phyloP scores from a whole-genome alignment of 2,797 vertebrate species.

The Manis pentadactyla region DNA sequence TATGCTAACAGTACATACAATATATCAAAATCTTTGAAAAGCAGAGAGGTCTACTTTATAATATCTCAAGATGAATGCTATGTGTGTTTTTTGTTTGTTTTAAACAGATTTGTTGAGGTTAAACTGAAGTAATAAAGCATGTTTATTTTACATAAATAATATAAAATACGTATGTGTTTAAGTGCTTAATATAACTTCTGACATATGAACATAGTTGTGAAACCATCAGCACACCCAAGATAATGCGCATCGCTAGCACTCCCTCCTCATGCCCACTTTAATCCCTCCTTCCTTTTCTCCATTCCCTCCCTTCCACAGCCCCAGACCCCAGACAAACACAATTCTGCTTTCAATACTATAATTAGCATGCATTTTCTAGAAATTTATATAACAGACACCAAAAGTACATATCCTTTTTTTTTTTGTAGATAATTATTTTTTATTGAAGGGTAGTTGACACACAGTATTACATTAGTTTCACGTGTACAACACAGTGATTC shows the following conservation, averaged over 20 bases:
- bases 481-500: too few species aligned
- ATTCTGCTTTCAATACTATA: not conserved
- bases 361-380: not conserved
- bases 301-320: not conserved
- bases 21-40: not conserved
- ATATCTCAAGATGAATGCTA: not conserved
- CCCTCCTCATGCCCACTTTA: not conserved
- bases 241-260: not conserved
- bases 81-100: not conserved
- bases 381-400: not conserved
- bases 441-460: too few species aligned
- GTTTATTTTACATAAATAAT: too few species aligned
- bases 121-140: not conserved
- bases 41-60: not conserved
- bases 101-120: not conserved
- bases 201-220: not conserved
- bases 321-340: not conserved
- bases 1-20: not conserved
- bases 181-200: not conserved
- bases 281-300: not conserved
- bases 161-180: not conserved
- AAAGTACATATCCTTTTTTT: not conserved
- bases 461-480: too few species aligned
- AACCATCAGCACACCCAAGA: not conserved
- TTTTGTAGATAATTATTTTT: too few species aligned